Evolutionary conservation across 1,140 invertebrate species (phyloP), one percentile per base, ranked within the genome.

Genomic region (Drosophila nebulosa): DNA sequence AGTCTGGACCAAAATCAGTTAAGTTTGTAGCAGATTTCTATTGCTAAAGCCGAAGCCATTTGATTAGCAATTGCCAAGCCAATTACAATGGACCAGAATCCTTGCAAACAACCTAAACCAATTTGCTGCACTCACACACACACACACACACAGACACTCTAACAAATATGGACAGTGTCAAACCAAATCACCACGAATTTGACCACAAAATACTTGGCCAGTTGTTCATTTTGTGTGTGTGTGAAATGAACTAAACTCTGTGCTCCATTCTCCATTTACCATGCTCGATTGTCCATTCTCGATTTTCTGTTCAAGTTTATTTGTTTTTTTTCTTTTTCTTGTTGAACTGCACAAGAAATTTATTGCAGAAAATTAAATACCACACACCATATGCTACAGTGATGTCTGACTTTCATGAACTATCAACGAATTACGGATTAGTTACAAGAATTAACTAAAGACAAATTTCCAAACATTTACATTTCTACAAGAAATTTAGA

Each of bases 291-390:
- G 16, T 18, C 26, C 18, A 35, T 52, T 22, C 57, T 35, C 63
- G 21, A 18, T 26, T 7, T 39, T 27, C 12, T 21, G 55, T 30
- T 60, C 24, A 53, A 39, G 53, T 64, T 65, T 79, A 77, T 86
- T 80, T 86, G 67, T 73, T 59, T 84, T 85, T 35, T 46, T 6
- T 16, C 21, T 14, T 14, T 16, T 46, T 21, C 14, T 21, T 46
- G 7, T 46, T 46, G 5, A 5, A 67, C 50, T 67, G 50, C 50
- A 27, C 50, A 9, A 62, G 81, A 66, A 85, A 78, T 78, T 77
- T 79, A 84, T 85, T 74, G 81, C 70, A 50, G 52, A 75, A 86
- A 85, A 85, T 86, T 81, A 85, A 85, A 86, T 68, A 80, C 64
- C 65, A 69, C 66, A 69, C 64, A 69, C 64, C 50, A 55, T 57